Base-by-base conservation (phyloP, 1,140 invertebrate genomes). In the Drosophila tropicalis region DNA sequence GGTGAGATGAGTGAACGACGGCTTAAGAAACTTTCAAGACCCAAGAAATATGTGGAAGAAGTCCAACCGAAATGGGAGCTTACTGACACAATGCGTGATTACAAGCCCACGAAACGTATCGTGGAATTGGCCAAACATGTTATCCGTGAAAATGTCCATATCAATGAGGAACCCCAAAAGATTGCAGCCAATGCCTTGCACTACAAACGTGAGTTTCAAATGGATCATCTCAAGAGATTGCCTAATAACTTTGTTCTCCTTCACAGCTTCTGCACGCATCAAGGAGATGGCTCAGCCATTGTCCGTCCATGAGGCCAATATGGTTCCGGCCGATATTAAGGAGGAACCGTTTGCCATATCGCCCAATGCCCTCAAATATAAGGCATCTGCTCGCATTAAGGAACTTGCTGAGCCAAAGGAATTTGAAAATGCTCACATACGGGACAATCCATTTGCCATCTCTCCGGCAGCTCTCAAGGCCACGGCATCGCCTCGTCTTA, bases 401-500 rank as follows among this genome's bases (percentile, higher is more conserved):
- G 91, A 93, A 67, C 73, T 93, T 61, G 93, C 93, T 7, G 93
- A 93, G 73, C 92, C 93, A 7, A 92, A 90, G 40, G 90, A 91
- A 40, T 91, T 83, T 51, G 90, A 91, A 44, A 91, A 91, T 29
- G 77, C 77, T 0, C 90, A 91, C 57, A 91, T 91, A 39, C 84
- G 90, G 25, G 85, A 90, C 22, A 86, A 91, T 80, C 90, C 90
- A 1, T 91, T 87, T 34, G 76, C 72, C 19, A 91, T 91, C 7
- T 91, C 90, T 7, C 82, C 80, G 3, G 90, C 90, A 22, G 93
- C 93, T 1, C 79, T 93, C n/a, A 93, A 93, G 63, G 93, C 93
- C 54, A 92, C 92, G 63, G 78, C 93, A 17, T 92, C 92, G 32
- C 91, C 92, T 12, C 86, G 93, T 12, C 93, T 93, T 41, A 77